Evolutionary conservation across 2,888 invertebrate species (phyloP), one percentile per base, ranked within the genome.

Genomic region (Balanococcus diminutus): DNA sequence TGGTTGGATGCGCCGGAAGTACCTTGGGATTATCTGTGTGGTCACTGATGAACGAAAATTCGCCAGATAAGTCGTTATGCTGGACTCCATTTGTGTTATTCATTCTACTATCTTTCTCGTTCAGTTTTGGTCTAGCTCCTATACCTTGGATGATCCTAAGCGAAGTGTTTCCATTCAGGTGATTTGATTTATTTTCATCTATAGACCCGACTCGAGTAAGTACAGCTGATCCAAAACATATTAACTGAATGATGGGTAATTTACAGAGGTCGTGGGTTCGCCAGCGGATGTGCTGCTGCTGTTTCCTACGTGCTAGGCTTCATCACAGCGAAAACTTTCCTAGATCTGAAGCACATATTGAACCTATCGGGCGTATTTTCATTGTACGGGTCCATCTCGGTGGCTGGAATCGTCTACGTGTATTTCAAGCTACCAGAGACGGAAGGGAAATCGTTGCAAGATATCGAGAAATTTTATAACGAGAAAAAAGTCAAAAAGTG

Each of bases 131-230:
- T 3, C 88, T 89, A 1, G 89, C 90, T 6, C 91, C 91, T 16
- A 89, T 92, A 14, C 91, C 92, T 0, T 92, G 92, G 92, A 91
- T 92, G 87, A 88, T 92, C 39, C 90, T 92, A n/a, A 92, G 92
- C 87, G 92, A 92, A 89, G 90, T 92, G 9, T 92, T 92, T 87
- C 92, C 92, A 0, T 92, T 92, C 88, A 91, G 91, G 92, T 92
- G 88, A n/a, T 22, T 14, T 42, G 16, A 42, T 42, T 42, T n/a
- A n/a, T n/a, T 42, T 42, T 16, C 14, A 42, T 9, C 42, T 16
- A 0, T 42, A 11, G n/a, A n/a, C n/a, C n/a, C n/a, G n/a, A n/a
- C n/a, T n/a, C n/a, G n/a, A 42, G 42, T 42, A 1, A 1, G 0
- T 42, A 42, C 42, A 2, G n/a, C n/a, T 42, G 16, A 0, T 9